Base-by-base conservation (phyloP, 2,113 vertebrate genomes). In the Ptilonorhynchus violaceus region DNA sequence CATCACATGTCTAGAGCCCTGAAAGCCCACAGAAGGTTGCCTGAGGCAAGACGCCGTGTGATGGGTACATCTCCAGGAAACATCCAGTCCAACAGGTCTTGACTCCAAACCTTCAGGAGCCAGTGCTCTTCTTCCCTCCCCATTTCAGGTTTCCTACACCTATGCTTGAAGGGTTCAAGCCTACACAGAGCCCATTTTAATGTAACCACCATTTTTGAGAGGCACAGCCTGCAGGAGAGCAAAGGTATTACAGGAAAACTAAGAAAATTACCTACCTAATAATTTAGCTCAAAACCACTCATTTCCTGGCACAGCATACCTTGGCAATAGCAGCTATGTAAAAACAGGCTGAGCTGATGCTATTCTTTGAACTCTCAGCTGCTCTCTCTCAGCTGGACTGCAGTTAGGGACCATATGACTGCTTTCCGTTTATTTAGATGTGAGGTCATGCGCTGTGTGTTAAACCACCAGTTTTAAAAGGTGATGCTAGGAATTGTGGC, bases 361-460 rank as follows among this genome's bases (percentile, higher is more conserved):
- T 94, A 64, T 95, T 95, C 90, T 94, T 79, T 92, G 82, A 94
- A 92, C 82, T 85, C 91, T 74, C 94, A 95, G 88, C 92, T 82
- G 90, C 81, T 78, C 66, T 17, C 50, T 89, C 88, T 92, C 96
- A 95, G 93, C 90, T 95, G 95, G 94, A 85, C 10, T 80, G 86
- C 89, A 95, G 89, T 96, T 81, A 95, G 50, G 87, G 89, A 86
- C 94, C 93, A 77, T 67, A 84, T 81, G 91, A 96, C 68, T 52
- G 64, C 84, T 86, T 81, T 89, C 89, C 2, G 3, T 89, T 96
- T 92, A 63, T 91, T 93, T 87, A 78, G 76, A 91, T 81, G 91
- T 59, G 80, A 91, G 52, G 68, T 95, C 86, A 91, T 80, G 47
- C 59, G 63, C 85, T 13, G n/a, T 70, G 56, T 89, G 41, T 91